phyloP scores from a whole-genome alignment of 1,140 invertebrate genomes.

The Solenopsis fugax region DNA sequence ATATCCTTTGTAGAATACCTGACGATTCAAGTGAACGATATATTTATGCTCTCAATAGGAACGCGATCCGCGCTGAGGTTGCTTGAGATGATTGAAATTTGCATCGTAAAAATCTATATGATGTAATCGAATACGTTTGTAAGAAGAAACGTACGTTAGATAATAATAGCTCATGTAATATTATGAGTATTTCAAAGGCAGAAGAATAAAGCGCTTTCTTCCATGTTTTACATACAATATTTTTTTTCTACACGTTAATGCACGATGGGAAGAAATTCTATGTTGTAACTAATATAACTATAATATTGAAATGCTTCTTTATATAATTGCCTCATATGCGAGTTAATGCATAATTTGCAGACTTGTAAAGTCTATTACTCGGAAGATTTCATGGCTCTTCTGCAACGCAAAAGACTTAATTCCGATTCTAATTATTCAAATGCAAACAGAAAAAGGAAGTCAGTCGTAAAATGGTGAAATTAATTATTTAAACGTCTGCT shows the following conservation, averaged over 20 bases:
- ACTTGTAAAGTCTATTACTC: slow-evolving; percentile 5
- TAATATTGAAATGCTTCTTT: background rate
- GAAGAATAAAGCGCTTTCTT: background rate
- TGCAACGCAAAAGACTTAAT: background rate
- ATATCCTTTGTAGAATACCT: slow-evolving; percentile 42
- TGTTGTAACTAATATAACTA: background rate
- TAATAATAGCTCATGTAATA: slow-evolving; percentile 11
- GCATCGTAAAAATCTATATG: slow-evolving; percentile 23
- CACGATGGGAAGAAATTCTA: background rate
- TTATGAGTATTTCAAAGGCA: background rate
- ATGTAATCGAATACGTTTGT: slow-evolving; percentile 32
- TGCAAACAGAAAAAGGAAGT: slow-evolving; percentile 19
- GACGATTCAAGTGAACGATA: slow-evolving; percentile 41
- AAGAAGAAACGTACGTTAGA: slow-evolving; percentile 13
- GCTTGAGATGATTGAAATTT: slow-evolving; percentile 29
- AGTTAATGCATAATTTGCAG: background rate
- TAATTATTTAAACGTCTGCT: slow-evolving; percentile 56
- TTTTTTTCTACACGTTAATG: background rate
- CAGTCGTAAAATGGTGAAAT: slow-evolving; percentile 37
- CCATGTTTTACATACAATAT: background rate
- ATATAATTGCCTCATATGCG: background rate
- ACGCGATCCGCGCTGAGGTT: background rate
- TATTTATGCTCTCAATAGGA: slow-evolving; percentile 26
- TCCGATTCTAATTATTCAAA: slow-evolving; percentile 32
- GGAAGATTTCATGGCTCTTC: slow-evolving; percentile 10